phyloP scores from a whole-genome alignment of 2,888 invertebrate genomes.

The Hetaerina titia region DNA sequence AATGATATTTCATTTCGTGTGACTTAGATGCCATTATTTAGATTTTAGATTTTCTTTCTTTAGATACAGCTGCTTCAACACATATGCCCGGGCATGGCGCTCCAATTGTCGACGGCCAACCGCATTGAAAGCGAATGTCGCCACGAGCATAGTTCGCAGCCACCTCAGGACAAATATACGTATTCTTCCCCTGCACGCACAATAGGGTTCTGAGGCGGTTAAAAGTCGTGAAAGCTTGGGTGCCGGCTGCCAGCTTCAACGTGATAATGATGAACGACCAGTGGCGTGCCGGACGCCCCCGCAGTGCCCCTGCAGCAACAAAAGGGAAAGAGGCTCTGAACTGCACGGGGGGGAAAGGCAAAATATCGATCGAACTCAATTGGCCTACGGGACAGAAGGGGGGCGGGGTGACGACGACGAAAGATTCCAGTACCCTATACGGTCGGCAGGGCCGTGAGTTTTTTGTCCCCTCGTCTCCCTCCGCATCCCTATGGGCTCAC shows the following conservation, averaged over 20 bases:
- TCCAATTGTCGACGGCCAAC: not conserved
- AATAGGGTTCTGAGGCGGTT: not conserved
- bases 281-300: not conserved
- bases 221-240: not conserved
- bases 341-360: no score
- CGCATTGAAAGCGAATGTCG: not conserved
- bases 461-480: not conserved
- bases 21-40: no score
- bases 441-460: not conserved
- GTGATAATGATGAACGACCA: not conserved
- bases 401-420: not conserved
- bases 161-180: not conserved
- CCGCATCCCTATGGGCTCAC: not conserved
- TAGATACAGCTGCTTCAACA: not conserved
- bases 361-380: conserved; percentile 8
- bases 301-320: not conserved
- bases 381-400: not conserved
- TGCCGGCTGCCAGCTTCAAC: not conserved
- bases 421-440: not conserved
- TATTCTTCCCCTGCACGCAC: not conserved
- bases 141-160: not conserved
- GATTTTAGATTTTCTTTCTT: no score
- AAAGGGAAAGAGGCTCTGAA: not conserved
- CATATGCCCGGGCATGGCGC: not conserved
- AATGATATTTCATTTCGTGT: no score